Evolutionary conservation across 2,113 vertebrate genomes (phyloP).

Genomic region (Spermophilus dauricus): DNA sequence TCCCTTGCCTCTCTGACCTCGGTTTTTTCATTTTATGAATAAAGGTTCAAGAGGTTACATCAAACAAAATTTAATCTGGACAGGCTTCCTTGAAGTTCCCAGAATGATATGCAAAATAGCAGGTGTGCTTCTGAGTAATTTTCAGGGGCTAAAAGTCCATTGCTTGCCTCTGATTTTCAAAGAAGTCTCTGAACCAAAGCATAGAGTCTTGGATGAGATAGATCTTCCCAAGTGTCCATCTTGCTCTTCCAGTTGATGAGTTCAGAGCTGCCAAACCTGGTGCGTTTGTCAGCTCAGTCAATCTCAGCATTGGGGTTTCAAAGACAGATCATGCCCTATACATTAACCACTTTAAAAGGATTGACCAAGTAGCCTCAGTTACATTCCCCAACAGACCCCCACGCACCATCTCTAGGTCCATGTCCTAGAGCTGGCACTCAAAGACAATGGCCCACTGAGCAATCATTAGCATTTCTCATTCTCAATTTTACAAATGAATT

Average conservation of each 20-base stretch:
- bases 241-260: not conserved
- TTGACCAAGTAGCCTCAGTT: not conserved
- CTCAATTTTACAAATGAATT: not conserved
- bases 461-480: not conserved
- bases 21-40: not conserved
- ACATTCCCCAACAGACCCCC: not conserved
- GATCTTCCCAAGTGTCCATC: not conserved
- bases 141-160: not conserved
- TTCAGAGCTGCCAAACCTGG: not conserved
- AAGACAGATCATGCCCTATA: not conserved
- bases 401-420: no score
- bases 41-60: not conserved
- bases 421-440: fast-evolving
- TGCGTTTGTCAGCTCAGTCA: not conserved
- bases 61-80: not conserved
- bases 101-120: not conserved
- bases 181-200: not conserved
- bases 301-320: not conserved
- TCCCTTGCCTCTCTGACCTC: not conserved
- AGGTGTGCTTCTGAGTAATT: not conserved
- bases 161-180: not conserved
- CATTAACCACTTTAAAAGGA: not conserved
- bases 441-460: not conserved
- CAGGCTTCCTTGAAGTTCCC: conserved; percentile 9
- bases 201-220: not conserved